Base-by-base conservation (phyloP, 2,113 vertebrate genomes). In the Hippocampus barbouri region DNA sequence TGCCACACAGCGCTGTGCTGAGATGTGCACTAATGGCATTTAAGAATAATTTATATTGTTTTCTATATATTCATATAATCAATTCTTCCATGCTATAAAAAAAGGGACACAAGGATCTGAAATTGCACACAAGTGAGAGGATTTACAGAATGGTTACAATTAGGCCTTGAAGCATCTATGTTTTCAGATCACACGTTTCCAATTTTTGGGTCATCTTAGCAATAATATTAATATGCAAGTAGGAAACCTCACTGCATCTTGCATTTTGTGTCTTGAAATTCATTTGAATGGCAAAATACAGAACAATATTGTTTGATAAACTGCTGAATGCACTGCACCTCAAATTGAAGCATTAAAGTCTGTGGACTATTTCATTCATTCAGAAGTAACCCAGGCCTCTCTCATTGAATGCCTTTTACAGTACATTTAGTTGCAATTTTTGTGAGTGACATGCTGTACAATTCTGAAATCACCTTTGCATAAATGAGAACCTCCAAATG, bases 21-120 rank as follows among this genome's bases (percentile, higher is more conserved):
- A 89, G 84, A 83, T 81, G 69, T 81, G 77, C 78, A 76, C 85
- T 87, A 88, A 91, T 88, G 87, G 89, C 88, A 90, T 89, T 89
- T 86, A 73, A 76, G 79, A 81, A 77, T 85, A 83, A 86, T 84
- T 86, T 86, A 84, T 87, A 77, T 69, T 83, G 72, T 74, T 73
- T 68, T 82, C 47, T 69, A 81, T 73, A 81, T 0, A 64, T 16
- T 66, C 43, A 66, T 47, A 43, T 25, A 78, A 41, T 76, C 71
- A 81, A 69, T 68, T 71, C 72, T 82, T 78, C 68, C 23, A 8
- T 43, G 74, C 47, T 62, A 38, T 67, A 75, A 78, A 85, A 78
- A 79, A 85, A 40, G 34, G 64, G 76, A 79, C 66, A 62, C 66
- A 80, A 75, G 68, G 43, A 62, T 71, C 56, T 73, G 8, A 60